Evolutionary conservation across 1,140 invertebrate genomes (phyloP).

Genomic region (Holotrichia oblita): DNA sequence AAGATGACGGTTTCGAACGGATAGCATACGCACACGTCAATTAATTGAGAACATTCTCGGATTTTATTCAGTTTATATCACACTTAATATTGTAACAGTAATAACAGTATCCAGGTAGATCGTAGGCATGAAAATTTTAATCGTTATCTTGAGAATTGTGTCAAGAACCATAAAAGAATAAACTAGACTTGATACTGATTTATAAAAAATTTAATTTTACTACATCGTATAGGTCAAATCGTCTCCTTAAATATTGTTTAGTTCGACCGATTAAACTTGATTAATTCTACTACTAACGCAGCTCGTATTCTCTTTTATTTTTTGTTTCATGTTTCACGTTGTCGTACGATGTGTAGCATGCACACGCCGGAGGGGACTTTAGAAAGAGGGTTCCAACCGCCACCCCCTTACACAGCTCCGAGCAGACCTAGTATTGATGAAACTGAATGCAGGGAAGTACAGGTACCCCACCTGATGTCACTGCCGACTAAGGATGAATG

Average conservation of each 20-base stretch:
- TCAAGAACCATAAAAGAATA: constrained; percentile 5
- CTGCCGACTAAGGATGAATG: constrained; percentile 50
- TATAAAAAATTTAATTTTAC: not conserved
- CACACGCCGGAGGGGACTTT: constrained; percentile 58
- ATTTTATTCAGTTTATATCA: too few species aligned
- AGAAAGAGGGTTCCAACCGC: constrained; percentile 51
- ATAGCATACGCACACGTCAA: not conserved
- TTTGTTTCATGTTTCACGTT: not conserved
- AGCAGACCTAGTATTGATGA: constrained; percentile 38
- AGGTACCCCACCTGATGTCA: constrained; percentile 45
- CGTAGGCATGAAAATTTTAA: too few species aligned
- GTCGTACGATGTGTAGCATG: constrained; percentile 53
- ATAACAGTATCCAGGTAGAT: too few species aligned
- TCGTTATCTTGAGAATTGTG: not conserved
- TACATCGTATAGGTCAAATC: too few species aligned
- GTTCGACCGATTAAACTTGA: too few species aligned
- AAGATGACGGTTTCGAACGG: not conserved
- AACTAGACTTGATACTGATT: too few species aligned
- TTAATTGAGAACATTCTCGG: too few species aligned
- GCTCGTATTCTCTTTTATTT: constrained; percentile 41
- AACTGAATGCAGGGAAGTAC: constrained; percentile 23
- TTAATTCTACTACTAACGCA: too few species aligned
- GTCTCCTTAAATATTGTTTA: too few species aligned
- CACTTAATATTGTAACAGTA: too few species aligned
- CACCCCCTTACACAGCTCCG: constrained; percentile 48